phyloP scores from a whole-genome alignment of 2,797 vertebrate genomes.

The Microhierax caerulescens region DNA sequence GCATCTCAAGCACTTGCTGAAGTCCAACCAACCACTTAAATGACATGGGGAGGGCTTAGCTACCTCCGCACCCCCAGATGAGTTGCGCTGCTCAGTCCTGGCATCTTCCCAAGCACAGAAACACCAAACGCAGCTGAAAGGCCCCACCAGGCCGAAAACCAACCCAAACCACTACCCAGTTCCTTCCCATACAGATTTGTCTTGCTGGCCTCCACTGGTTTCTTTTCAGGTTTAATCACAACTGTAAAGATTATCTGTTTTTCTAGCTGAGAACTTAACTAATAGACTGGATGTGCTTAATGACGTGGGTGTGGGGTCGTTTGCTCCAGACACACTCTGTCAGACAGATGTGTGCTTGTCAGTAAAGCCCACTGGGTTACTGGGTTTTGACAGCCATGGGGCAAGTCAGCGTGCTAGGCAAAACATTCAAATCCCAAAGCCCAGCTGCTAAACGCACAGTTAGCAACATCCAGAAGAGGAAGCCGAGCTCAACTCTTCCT shows the following conservation, averaged over 20 bases:
- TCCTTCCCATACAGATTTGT: background rate
- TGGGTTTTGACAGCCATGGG: background rate
- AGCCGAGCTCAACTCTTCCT: background rate
- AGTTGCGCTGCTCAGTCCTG: background rate
- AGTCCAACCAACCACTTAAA: background rate
- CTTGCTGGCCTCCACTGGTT: background rate
- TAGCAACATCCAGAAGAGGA: background rate
- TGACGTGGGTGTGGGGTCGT: background rate
- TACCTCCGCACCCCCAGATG: background rate
- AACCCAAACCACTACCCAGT: background rate
- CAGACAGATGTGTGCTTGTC: background rate
- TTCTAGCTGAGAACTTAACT: background rate
- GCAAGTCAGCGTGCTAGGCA: background rate
- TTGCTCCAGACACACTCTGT: background rate
- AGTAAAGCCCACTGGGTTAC: background rate
- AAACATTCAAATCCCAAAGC: background rate
- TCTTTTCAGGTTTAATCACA: background rate
- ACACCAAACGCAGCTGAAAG: background rate
- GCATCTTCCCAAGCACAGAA: background rate
- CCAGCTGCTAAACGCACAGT: background rate
- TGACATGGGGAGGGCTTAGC: background rate
- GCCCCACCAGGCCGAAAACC: background rate
- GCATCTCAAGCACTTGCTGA: background rate
- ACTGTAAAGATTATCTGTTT: background rate
- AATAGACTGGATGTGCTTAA: background rate